Evolutionary conservation across 2,797 vertebrate species (phyloP).

Genomic region (Pteropus rufus): DNA sequence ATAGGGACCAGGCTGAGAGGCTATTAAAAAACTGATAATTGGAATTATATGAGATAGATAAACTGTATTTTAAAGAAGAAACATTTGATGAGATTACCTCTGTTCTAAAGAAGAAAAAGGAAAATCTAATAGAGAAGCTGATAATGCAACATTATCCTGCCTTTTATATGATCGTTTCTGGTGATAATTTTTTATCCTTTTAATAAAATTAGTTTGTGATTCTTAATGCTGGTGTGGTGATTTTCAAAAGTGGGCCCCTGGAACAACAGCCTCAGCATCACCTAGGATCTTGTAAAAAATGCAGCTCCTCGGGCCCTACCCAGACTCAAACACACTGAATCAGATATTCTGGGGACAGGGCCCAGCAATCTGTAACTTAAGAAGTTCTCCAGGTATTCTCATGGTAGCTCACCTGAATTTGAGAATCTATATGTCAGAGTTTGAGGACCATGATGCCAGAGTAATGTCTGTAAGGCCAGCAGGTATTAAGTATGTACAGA

Average conservation of each 20-base stretch:
- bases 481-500: background rate
- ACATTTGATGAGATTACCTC: background rate
- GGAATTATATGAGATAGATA: background rate
- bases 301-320: background rate
- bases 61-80: background rate
- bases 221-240: background rate
- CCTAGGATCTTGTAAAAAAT: background rate
- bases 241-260: background rate
- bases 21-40: background rate
- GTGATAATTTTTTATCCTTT: background rate
- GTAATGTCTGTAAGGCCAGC: background rate
- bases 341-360: too few species aligned
- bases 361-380: background rate
- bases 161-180: background rate
- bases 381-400: background rate
- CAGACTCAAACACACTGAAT: background rate
- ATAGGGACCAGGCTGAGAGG: background rate
- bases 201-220: background rate
- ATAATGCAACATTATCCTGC: background rate
- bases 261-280: background rate
- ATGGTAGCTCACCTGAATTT: fast-evolving
- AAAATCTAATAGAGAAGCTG: background rate
- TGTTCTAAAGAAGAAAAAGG: background rate
- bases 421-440: background rate
- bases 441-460: background rate